A percentile compares a stretch with the other conserved stretches of the same genome.
Conservation (phyloP, 1,140 invertebrate genomes). For the Drosophila melanica region DNA sequence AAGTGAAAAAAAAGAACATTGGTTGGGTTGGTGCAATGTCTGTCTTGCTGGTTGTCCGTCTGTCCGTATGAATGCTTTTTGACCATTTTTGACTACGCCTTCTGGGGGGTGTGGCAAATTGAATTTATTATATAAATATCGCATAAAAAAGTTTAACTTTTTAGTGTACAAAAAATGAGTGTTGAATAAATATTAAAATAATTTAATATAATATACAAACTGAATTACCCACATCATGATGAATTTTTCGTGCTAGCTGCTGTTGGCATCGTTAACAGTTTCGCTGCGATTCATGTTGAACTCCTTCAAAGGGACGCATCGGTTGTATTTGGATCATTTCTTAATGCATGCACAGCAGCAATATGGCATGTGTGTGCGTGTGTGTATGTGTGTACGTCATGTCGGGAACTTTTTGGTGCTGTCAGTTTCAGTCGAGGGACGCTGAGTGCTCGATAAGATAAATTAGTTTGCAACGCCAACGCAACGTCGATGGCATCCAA, state of each 20-base stretch:
- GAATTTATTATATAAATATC: too few relatives aligned
- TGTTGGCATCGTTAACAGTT: conserved; percentile 46
- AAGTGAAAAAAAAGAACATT: too few relatives aligned
- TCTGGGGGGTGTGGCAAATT: too few relatives aligned
- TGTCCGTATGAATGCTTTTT: too few relatives aligned
- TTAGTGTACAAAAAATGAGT: too few relatives aligned
- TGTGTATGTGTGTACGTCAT: background rate
- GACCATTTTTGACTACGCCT: too few relatives aligned
- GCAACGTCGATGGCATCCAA: conserved; percentile 66
- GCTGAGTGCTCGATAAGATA: conserved; percentile 63
- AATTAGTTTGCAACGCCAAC: conserved; percentile 65
- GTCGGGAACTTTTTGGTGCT: conserved; percentile 34
- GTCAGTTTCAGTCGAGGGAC: conserved; percentile 36
- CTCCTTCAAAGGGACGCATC: background rate
- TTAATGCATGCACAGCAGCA: conserved; percentile 22
- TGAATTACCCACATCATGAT: background rate
- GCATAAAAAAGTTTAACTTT: too few relatives aligned
- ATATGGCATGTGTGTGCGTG: conserved; percentile 10
- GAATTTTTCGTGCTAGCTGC: conserved; percentile 33
- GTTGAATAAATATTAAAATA: background rate
- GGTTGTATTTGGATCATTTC: conserved; percentile 9
- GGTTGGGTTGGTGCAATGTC: too few relatives aligned
- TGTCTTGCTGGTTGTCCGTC: too few relatives aligned
- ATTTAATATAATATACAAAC: background rate
- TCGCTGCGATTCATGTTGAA: conserved; percentile 41